Percentiles rank a stretch among this genome's conserved stretches.
phyloP scores from a whole-genome alignment of 2,797 vertebrate genomes.

The Crocodylus rhombifer region DNA sequence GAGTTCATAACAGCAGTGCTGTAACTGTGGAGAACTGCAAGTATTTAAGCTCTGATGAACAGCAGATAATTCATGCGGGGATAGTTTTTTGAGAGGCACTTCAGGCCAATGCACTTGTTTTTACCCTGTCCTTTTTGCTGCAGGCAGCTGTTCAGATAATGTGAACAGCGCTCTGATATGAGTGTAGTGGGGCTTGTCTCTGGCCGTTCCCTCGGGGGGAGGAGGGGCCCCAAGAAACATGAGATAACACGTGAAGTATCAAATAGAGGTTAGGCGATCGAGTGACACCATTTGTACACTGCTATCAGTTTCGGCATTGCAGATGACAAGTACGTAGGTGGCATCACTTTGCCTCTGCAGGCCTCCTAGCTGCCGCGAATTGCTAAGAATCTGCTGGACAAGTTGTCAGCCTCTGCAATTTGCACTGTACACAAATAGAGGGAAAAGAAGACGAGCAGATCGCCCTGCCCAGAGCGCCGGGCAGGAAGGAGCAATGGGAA shows the following conservation, averaged over 20 bases:
- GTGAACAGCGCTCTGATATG: neutral
- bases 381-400: neutral
- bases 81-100: neutral
- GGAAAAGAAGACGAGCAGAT: neutral
- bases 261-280: constrained; percentile 28
- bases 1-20: neutral
- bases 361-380: constrained; percentile 4
- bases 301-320: constrained; percentile 31
- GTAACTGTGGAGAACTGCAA: neutral
- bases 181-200: neutral
- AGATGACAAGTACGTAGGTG: constrained; percentile 14
- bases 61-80: neutral
- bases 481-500: neutral
- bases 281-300: neutral
- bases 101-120: constrained; percentile 1
- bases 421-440: constrained; percentile 20
- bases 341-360: neutral
- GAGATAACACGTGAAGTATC: constrained; percentile 17
- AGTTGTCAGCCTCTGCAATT: constrained; percentile 25
- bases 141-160: constrained; percentile 15
- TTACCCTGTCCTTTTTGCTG: constrained; percentile 7
- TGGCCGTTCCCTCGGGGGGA: neutral
- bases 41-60: neutral
- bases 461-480: neutral
- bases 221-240: neutral